Conservation (phyloP, 1,140 invertebrate species). For the Drosophila equinoxialis region DNA sequence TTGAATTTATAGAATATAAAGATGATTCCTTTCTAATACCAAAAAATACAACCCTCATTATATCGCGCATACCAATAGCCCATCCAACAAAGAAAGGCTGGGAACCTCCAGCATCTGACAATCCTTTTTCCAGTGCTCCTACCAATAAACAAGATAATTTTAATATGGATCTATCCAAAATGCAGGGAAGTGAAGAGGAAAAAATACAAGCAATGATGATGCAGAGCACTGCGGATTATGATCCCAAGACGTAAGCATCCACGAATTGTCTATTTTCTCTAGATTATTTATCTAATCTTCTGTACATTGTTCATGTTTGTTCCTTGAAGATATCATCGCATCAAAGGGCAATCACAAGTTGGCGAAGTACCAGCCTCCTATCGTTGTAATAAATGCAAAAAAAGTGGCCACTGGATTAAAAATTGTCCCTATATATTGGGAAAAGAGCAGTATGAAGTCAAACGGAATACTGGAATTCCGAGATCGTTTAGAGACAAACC, state of each 20-base stretch:
- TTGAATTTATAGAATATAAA: constrained; percentile 90
- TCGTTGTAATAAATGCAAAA: constrained; percentile 95
- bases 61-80: constrained; percentile 94
- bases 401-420: constrained; percentile 97
- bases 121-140: constrained; percentile 39
- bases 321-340: constrained; percentile 91
- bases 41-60: constrained; percentile 98
- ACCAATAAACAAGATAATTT: constrained; percentile 51
- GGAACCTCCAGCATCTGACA: constrained; percentile 83
- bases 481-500: constrained; percentile 94
- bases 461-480: constrained; percentile 98
- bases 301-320: not conserved
- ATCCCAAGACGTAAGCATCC: constrained; percentile 94
- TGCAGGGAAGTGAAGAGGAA: constrained; percentile 97
- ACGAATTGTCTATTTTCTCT: not conserved
- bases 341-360: constrained; percentile 92
- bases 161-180: constrained; percentile 91
- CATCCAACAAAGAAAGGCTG: constrained; percentile 89
- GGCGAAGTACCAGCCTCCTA: constrained; percentile 95
- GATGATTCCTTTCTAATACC: constrained; percentile 96
- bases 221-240: constrained; percentile 97
- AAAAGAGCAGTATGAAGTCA: constrained; percentile 88
- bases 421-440: constrained; percentile 90
- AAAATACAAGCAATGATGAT: constrained; percentile 98
- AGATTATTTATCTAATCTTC: not conserved